Evolutionary conservation across 2,113 vertebrate species (phyloP), one percentile per base, ranked within the genome.

Genomic region (Crotalus horridus): DNA sequence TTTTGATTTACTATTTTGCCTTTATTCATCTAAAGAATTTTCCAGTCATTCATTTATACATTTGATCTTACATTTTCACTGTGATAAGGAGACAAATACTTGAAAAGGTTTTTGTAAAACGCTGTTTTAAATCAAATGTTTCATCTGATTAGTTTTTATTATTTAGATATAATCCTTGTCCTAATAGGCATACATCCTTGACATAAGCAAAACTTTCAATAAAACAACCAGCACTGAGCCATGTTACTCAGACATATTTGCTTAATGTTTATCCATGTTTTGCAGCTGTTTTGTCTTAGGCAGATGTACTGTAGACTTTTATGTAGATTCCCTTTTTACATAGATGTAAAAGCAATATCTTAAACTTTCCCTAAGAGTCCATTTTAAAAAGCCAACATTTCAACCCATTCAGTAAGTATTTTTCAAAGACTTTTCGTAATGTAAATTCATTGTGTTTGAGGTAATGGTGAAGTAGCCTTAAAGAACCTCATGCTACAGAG

Each of bases 41-140:
- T 94, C 96, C 93, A 86, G 93, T 97, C 97, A 94, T 95, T 97
- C 95, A 96, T 92, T 96, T 95, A 95, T 94, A 92, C 94, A 89
- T 97, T 97, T 95, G 94, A 97, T 98, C 97, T 98, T 97, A 97
- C 97, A 97, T 98, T 98, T 97, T 98, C 98, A 98, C 98, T 98
- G 98, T 98, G 98, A 98, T 97, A 95, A 97, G 94, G 94, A 94
- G 95, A 94, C 97, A 94, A 97, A 98, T 98, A 98, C 98, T 98
- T 98, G 98, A 98, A 98, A 87, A 87, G 17, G 48, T 88, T 55
- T 98, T 98, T 97, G 96, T 97, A 98, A 97, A 97, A 95, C 95
- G 93, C 96, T 96, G 93, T 97, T 96, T 81, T 89, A 96, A 15
- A 94, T 97, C 95, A 89, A 96, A 91, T 96, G 94, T 96, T 93